A percentile compares a stretch with the other conserved stretches of the same genome.
These are phyloP conservation scores for Sebastes iracundus DNA, from an alignment of 2,797 vertebrate species.

Conservation along the genomic window DNA sequence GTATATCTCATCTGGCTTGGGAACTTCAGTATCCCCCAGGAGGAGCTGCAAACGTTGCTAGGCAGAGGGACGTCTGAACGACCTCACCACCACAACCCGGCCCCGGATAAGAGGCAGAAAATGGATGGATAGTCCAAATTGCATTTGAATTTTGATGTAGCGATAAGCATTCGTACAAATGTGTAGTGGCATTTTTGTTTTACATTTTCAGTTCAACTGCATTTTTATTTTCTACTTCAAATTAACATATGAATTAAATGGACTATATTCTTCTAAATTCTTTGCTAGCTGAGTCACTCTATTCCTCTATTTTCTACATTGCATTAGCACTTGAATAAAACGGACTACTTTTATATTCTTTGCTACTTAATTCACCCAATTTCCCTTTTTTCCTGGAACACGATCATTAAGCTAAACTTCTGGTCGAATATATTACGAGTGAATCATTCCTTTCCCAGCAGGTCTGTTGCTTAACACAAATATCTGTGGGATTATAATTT, in stretches of 20 bases:
- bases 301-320: not conserved
- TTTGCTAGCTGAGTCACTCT: not conserved
- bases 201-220: not conserved
- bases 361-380: slow-evolving; percentile 1
- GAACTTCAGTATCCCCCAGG: not conserved
- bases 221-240: slow-evolving; percentile 6
- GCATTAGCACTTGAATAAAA: slow-evolving; percentile 1
- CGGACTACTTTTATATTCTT: not conserved
- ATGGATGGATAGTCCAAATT: slow-evolving; percentile 19
- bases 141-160: slow-evolving; percentile 13
- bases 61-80: not conserved
- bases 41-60: not conserved
- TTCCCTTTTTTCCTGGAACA: not conserved
- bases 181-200: not conserved
- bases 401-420: slow-evolving; percentile 10
- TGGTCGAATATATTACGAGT: not conserved
- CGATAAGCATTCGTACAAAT: slow-evolving; percentile 7
- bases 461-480: slow-evolving; percentile 37
- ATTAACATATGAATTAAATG: slow-evolving; percentile 14
- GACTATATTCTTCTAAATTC: not conserved
- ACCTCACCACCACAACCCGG: not conserved
- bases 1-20: not conserved
- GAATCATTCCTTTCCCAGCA: slow-evolving; percentile 13
- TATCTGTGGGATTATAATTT: slow-evolving; percentile 50
- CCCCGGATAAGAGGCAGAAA: not conserved